phyloP scores from a whole-genome alignment of 2,797 vertebrate genomes.

The Enteromius viviparus region DNA sequence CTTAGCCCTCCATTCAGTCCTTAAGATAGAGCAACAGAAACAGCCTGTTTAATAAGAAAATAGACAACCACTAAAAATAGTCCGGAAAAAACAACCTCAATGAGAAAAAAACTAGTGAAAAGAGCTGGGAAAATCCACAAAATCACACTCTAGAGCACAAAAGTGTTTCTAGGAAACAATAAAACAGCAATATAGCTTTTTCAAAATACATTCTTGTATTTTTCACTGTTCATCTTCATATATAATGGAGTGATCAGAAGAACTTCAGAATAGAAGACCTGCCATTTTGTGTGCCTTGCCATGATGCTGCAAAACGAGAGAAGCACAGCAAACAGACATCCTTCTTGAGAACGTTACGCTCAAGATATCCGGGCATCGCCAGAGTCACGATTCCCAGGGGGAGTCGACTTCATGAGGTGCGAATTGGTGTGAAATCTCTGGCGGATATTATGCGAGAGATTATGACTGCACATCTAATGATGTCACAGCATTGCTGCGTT shows the following conservation, averaged over 20 bases:
- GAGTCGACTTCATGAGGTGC: constrained; percentile 11
- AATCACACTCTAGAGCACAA: neutral
- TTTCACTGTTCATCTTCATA: neutral
- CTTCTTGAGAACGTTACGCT: neutral
- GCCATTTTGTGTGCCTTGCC: constrained; percentile 31
- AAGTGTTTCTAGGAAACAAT: neutral
- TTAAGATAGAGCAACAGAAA: neutral
- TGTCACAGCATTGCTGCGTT: constrained; percentile 27
- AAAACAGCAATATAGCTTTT: neutral
- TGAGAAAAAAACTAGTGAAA: neutral
- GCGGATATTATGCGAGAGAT: constrained; percentile 1
- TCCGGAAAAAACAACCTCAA: no score
- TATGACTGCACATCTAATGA: constrained; percentile 25
- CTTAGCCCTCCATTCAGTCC: neutral
- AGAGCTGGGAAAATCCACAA: neutral
- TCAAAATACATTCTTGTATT: neutral
- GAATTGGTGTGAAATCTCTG: constrained; percentile 24
- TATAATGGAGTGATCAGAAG: neutral
- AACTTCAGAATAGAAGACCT: neutral
- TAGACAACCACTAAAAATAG: no score
- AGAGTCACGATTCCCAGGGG: constrained; percentile 19
- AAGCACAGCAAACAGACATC: constrained; percentile 10
- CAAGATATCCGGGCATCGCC: constrained; percentile 11
- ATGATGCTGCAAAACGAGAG: neutral
- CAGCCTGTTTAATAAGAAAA: neutral